Conservation (phyloP, 1,140 invertebrate genomes). For the Pseudomyrmex gracilis region DNA sequence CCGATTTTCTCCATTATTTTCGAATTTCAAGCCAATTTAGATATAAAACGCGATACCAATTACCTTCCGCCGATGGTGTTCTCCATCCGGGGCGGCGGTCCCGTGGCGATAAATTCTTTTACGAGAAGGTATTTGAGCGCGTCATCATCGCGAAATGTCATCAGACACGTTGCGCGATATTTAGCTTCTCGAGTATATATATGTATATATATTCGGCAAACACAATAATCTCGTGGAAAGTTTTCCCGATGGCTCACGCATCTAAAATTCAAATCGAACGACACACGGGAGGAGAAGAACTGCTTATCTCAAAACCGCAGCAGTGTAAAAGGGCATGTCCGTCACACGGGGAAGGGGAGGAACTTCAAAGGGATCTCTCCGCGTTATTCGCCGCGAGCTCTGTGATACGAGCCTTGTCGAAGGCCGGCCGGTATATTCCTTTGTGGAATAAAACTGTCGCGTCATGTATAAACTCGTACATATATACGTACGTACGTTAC, state of each 20-base stretch:
- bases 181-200: not conserved
- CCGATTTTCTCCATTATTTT: constrained; percentile 22
- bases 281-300: not conserved
- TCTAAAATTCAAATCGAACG: constrained; percentile 43
- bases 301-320: constrained; percentile 16
- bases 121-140: no score
- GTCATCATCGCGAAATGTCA: not conserved
- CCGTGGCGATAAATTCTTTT: no score
- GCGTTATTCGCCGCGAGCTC: constrained; percentile 1
- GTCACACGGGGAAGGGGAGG: not conserved
- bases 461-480: constrained; percentile 8
- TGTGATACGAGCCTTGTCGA: constrained; percentile 14
- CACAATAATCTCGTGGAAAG: not conserved
- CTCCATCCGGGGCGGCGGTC: no score
- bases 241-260: not conserved
- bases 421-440: not conserved
- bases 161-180: not conserved
- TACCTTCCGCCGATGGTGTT: no score
- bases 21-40: not conserved
- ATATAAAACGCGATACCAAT: not conserved
- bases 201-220: not conserved
- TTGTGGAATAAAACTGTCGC: constrained; percentile 49
- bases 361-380: not conserved
- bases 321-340: not conserved
- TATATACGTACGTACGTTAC: no score